Evolutionary conservation across 30 jellyfish, hydroid and myxozoan species (phyloP).

Genomic region (Hydractinia echinata): DNA sequence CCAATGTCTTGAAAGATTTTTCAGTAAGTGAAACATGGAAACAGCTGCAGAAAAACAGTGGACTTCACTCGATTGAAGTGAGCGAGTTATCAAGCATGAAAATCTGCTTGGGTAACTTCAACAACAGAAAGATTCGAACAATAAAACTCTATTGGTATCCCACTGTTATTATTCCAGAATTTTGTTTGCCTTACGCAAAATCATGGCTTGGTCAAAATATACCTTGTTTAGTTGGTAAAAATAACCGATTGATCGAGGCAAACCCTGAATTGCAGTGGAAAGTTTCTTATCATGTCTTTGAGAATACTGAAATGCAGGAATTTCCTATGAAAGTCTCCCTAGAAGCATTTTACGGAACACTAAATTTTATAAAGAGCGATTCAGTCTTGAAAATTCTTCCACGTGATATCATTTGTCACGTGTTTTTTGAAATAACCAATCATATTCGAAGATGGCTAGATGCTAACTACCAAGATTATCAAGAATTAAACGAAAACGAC

Average conservation of each 20-base stretch:
- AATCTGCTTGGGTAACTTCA: constrained; percentile 3
- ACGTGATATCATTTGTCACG: constrained; percentile 25
- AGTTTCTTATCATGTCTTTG: constrained; percentile 29
- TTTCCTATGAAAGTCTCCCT: constrained; percentile 25
- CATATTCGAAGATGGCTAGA: constrained; percentile 35
- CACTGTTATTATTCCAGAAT: background rate
- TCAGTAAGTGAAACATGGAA: constrained; percentile 19
- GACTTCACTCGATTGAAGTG: constrained; percentile 27
- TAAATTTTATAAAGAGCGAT: constrained; percentile 5
- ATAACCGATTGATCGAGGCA: background rate
- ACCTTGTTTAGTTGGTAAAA: constrained; percentile 14
- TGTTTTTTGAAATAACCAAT: constrained; percentile 24
- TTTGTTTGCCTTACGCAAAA: constrained; percentile 27
- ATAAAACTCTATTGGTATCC: constrained; percentile 16
- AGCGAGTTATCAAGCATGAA: background rate
- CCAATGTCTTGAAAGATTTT: constrained; percentile 17
- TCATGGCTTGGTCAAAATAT: constrained; percentile 24
- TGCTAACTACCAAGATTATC: constrained; percentile 7
- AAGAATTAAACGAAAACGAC: constrained; percentile 9
- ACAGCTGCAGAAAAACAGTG: background rate
- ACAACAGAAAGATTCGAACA: background rate
- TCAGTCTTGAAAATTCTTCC: constrained; percentile 25
- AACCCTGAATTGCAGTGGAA: constrained; percentile 28
- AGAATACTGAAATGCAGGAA: background rate
- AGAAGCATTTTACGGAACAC: constrained; percentile 12